phyloP scores from a whole-genome alignment of 2,888 invertebrate species.

The Hartigia nigra region DNA sequence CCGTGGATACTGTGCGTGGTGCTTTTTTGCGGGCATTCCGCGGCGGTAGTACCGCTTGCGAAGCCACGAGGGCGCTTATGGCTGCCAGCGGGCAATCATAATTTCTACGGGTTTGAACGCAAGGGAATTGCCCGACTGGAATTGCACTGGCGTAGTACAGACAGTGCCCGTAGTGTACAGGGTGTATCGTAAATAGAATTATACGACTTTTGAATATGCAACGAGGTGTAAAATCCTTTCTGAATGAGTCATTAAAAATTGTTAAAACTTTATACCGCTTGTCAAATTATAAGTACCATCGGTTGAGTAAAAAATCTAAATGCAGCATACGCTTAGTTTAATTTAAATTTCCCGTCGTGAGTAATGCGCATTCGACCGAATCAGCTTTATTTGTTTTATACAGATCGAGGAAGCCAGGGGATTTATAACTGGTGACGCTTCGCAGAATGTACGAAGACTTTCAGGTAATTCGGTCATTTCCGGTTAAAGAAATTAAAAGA shows the following conservation, averaged over 20 bases:
- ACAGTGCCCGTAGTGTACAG: background rate
- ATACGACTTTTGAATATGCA: background rate
- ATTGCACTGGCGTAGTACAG: background rate
- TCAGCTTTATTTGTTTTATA: background rate
- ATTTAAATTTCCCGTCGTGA: background rate
- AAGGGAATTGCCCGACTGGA: background rate
- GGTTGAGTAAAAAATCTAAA: background rate
- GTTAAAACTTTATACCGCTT: background rate
- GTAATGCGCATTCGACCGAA: background rate
- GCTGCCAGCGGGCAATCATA: constrained; percentile 1
- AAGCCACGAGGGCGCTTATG: background rate
- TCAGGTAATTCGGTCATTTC: background rate
- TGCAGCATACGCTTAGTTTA: background rate
- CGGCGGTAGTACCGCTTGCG: background rate
- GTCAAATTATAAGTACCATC: background rate
- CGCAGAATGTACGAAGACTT: background rate
- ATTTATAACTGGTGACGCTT: background rate
- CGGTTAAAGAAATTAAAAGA: background rate
- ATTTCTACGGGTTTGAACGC: constrained; percentile 2
- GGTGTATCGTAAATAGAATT: background rate
- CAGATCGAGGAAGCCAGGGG: background rate
- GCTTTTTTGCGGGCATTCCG: constrained; percentile 12
- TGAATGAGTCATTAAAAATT: background rate
- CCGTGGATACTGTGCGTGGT: background rate
- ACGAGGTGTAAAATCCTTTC: background rate